Conservation (phyloP, 1,140 invertebrate species). For the Uloborus diversus region DNA sequence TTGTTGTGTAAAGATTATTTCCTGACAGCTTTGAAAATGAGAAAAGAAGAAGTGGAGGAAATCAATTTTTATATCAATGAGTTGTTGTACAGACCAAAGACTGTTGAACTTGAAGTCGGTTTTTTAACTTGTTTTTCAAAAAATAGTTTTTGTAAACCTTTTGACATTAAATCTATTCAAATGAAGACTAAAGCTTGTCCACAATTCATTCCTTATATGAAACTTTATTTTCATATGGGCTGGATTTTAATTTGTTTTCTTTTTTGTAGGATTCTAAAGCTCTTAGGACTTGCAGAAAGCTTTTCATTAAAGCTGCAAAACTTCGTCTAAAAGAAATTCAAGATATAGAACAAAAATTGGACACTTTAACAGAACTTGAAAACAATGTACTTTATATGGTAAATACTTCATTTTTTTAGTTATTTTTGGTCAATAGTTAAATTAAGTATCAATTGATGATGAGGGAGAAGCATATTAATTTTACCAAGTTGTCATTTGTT, state of each 20-base stretch:
- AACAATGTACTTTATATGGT: neutral
- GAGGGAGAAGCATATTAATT: no score
- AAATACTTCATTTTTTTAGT: no score
- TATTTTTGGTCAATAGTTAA: no score
- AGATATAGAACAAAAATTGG: neutral
- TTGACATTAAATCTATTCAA: neutral
- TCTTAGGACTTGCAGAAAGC: neutral
- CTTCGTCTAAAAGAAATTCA: neutral
- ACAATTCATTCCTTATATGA: no score
- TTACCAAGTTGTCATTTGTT: no score
- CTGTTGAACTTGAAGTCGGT: neutral
- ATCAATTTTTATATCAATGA: neutral
- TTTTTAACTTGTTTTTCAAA: neutral
- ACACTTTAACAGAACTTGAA: neutral
- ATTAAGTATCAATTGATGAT: no score
- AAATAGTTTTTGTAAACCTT: neutral
- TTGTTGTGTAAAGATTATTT: neutral
- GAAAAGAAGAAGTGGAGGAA: slow-evolving; percentile 20
- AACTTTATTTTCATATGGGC: no score
- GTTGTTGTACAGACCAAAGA: neutral
- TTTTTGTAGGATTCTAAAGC: neutral
- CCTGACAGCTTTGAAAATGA: slow-evolving; percentile 4
- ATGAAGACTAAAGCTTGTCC: no score
- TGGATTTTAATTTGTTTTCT: neutral
- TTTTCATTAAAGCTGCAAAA: neutral